phyloP scores from a whole-genome alignment of 1,140 invertebrate genomes.

The Bombus pyrosoma region DNA sequence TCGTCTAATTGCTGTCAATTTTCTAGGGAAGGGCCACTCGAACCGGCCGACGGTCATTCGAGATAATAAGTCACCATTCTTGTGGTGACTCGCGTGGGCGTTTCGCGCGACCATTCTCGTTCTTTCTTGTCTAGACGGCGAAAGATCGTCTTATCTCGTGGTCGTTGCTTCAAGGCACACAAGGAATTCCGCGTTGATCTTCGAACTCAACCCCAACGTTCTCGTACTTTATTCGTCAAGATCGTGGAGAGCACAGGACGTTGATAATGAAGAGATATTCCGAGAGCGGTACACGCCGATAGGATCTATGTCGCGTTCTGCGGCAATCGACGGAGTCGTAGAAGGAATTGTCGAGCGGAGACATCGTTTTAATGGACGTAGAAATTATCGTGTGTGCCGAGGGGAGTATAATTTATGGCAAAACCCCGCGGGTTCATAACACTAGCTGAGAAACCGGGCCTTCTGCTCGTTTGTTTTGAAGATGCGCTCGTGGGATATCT shows the following conservation, averaged over 20 bases:
- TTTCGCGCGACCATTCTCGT: constrained; percentile 44
- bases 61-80: constrained; percentile 47
- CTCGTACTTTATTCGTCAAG: constrained; percentile 1
- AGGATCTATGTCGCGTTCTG: not conserved
- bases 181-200: constrained; percentile 36
- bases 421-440: not conserved
- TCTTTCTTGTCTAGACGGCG: constrained; percentile 47
- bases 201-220: not conserved
- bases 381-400: not conserved
- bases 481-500: not conserved
- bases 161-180: not conserved
- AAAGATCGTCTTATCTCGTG: constrained; percentile 36
- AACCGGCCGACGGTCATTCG: constrained; percentile 33
- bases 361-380: not conserved
- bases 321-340: not conserved
- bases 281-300: not conserved
- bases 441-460: not conserved
- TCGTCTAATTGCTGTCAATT: constrained; percentile 58
- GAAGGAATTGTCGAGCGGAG: constrained; percentile 2
- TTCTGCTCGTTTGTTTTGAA: not conserved
- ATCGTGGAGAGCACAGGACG: not conserved
- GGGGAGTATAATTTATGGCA: not conserved
- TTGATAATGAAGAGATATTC: constrained; percentile 28
- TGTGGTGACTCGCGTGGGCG: constrained; percentile 46
- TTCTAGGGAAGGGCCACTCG: constrained; percentile 42